These are phyloP conservation scores for Acleris emargana DNA, from an alignment of 2,888 invertebrate species.

Conservation along the genomic window DNA sequence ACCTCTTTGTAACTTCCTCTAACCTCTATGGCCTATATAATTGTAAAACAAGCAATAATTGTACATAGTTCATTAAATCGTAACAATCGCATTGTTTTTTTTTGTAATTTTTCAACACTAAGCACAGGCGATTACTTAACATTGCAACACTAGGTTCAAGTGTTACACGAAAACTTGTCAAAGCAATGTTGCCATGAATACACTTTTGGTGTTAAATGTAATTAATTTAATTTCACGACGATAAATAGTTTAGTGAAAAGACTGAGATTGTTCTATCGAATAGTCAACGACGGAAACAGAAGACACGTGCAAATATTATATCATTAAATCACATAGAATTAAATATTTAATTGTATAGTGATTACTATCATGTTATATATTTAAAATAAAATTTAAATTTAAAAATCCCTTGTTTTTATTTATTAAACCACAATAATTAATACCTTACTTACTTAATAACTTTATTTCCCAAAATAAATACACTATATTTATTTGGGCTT, in stretches of 20 bases:
- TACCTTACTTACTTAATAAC: no score
- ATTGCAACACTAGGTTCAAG: slow-evolving; percentile 27
- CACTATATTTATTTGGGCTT: no score
- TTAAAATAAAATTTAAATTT: slow-evolving; percentile 75
- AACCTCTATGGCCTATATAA: slow-evolving; percentile 39
- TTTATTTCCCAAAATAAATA: no score
- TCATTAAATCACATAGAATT: slow-evolving; percentile 77
- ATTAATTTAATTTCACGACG: slow-evolving; percentile 39
- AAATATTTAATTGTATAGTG: slow-evolving; percentile 69
- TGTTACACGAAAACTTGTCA: neutral
- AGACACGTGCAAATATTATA: slow-evolving; percentile 62
- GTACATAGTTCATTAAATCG: slow-evolving; percentile 35
- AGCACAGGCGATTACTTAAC: slow-evolving; percentile 34
- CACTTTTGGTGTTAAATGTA: slow-evolving; percentile 25
- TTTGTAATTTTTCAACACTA: slow-evolving; percentile 38
- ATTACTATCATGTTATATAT: slow-evolving; percentile 80
- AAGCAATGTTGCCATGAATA: slow-evolving; percentile 22
- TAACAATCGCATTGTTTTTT: slow-evolving; percentile 36
- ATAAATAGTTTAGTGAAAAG: slow-evolving; percentile 59
- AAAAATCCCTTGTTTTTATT: slow-evolving; percentile 16
- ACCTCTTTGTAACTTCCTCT: slow-evolving; percentile 34
- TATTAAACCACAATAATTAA: no score
- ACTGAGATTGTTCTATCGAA: slow-evolving; percentile 69
- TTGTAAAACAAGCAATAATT: slow-evolving; percentile 39
- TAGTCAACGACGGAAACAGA: slow-evolving; percentile 48